phyloP scores from a whole-genome alignment of 1,140 invertebrate species.

The Macrobrachium nipponense region DNA sequence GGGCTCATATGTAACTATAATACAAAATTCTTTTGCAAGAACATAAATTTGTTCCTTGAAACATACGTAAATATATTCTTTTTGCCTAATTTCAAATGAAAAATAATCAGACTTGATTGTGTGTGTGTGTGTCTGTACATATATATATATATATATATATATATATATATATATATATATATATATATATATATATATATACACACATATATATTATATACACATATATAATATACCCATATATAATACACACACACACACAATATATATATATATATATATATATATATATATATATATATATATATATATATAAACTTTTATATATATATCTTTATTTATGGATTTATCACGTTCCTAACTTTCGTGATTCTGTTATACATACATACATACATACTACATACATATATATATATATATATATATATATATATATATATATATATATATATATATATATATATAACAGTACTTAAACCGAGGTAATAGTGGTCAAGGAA shows the following conservation, averaged over 20 bases:
- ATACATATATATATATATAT: constrained; percentile 33
- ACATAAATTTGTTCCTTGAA: too few relatives aligned
- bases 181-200: constrained; percentile 41
- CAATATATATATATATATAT: constrained; percentile 41
- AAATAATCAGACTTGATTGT: not conserved
- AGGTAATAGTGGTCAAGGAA: not conserved
- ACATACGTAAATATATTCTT: too few relatives aligned
- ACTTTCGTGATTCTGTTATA: too few relatives aligned
- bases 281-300: constrained; percentile 41
- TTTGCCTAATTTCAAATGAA: too few relatives aligned
- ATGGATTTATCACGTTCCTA: too few relatives aligned
- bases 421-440: constrained; percentile 41
- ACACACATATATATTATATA: constrained; percentile 24
- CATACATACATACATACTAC: too few relatives aligned
- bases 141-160: constrained; percentile 37
- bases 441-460: constrained; percentile 41
- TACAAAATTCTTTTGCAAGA: too few relatives aligned
- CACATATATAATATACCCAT: too few relatives aligned
- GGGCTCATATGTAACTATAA: too few relatives aligned
- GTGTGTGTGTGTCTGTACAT: too few relatives aligned
- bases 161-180: constrained; percentile 41
- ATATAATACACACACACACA: too few relatives aligned
- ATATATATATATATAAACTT: constrained; percentile 35
- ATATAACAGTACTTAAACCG: constrained; percentile 9
- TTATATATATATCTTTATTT: constrained; percentile 41